Evolutionary conservation across 2,888 invertebrate species (phyloP), one percentile per base, ranked within the genome.

Genomic region (Tiphia femorata): DNA sequence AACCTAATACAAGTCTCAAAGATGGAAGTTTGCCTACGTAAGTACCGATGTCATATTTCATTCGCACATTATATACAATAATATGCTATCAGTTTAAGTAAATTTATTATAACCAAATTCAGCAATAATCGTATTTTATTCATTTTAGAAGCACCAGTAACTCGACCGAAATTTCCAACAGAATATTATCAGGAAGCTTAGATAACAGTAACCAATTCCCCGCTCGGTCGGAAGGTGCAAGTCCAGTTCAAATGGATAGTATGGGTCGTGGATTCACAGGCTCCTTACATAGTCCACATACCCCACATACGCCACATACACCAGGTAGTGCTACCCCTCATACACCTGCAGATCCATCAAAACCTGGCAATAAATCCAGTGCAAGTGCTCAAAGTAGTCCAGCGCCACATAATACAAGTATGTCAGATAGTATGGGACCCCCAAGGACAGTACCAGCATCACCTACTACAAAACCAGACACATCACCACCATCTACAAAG

Each of bases 1-100:
- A 97, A 85, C 94, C 96, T 43, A 97, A 97, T 82, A 94, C 94
- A 33, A 94, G 94, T 84, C 85, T 94, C 62, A 92, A 93, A 84
- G 93, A 92, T 83, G 89, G 89, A 78, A 90, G 88, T 68, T 84
- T 87, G 81, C 91, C 92, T 57, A 89, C 91, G 93, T 93, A 87
- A 87, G 91, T 88, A 41, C 21, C 16, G 2, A 20, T 21, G 16
- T 19, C 21, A 16, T 7, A 23, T 40, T 55, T 33, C 19, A 10
- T 10, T 14, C 6, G 10, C 7, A n/a, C n/a, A 23, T 23, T 43
- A 1, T 37, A 30, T 49, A 3, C 5, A 49, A n/a, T 17, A 8
- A 1, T 12, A 4, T 33, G 21, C 8, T 23, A 14, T 30, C 7
- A 25, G 8, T 30, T 19, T 35, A 17, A 48, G 14, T 17, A 8